Conservation (phyloP, 2,888 invertebrate species). For the Euzophera pinguis region DNA sequence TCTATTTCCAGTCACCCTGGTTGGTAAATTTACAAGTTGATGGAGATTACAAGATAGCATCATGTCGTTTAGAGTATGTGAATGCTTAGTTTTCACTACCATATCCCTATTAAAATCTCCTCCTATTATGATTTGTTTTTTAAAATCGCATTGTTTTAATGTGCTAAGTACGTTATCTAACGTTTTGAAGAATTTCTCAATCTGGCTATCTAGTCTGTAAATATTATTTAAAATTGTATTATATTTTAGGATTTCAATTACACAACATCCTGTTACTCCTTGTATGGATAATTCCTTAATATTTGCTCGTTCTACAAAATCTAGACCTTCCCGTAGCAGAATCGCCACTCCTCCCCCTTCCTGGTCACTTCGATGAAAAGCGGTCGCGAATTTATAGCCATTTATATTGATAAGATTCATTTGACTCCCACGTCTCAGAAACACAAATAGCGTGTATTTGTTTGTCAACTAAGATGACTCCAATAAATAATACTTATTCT, state of each 20-base stretch:
- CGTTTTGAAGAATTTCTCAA: neutral
- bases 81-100: too few relatives aligned
- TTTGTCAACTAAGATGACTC: neutral
- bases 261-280: neutral
- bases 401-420: neutral
- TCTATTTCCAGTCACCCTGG: too few relatives aligned
- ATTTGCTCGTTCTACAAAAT: neutral
- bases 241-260: neutral
- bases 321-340: neutral
- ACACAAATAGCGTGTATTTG: neutral
- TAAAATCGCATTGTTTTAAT: too few relatives aligned
- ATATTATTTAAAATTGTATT: neutral
- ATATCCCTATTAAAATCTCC: too few relatives aligned
- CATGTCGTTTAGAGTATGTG: too few relatives aligned
- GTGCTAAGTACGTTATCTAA: neutral
- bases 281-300: too few relatives aligned
- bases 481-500: neutral
- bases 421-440: neutral
- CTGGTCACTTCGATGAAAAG: neutral
- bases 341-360: neutral
- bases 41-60: too few relatives aligned
- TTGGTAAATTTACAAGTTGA: too few relatives aligned
- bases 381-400: neutral
- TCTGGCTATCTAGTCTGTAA: neutral
- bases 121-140: too few relatives aligned